Evolutionary conservation across 2,888 invertebrate genomes (phyloP), one percentile per base, ranked within the genome.

Genomic region (Hirtodrosophila alboralis): DNA sequence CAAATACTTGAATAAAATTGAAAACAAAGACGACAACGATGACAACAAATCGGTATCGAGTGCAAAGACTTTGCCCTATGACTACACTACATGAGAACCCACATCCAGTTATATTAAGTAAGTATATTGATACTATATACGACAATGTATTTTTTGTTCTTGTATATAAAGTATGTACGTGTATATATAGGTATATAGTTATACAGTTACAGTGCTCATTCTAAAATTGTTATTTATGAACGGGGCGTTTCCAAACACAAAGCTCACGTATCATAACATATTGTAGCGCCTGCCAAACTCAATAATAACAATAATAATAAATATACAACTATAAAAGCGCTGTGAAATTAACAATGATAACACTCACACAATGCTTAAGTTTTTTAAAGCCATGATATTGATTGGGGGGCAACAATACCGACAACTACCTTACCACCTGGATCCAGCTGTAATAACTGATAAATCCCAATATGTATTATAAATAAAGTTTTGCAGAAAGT

Each of bases 41-140:
- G 67, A 79, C 78, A 77, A 79, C 76, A 67, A 78, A 75, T 69
- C 60, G 59, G 59, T 67, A 66, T 61, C 84, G 60, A 65, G 66
- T 72, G 57, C 64, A 51, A 47, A 84, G 84, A 87, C 87, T 87
- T 87, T 87, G 87, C 72, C 81, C 87, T 75, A 84, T 86, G 87
- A 87, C 77, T 86, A 76, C 57, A 63, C 66, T 40, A 53, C 13
- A 10, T 18, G 47, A 31, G 12, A 31, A n/a, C 27, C 27, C 21
- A 47, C 13, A 63, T 44, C 38, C 38, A 63, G 23, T 38, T 38
- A 43, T 18, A 62, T 31, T 30, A 26, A 16, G 4, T 1, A 43
- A 10, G 31, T 7, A 33, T 31, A 40, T 12, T 18, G 9, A 28
- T 21, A 30, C 21, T 18, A 21, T 41, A 12, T 21, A 12, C 18